Evolutionary conservation across 2,888 invertebrate genomes (phyloP).

Genomic region (Octonoba sinensis): DNA sequence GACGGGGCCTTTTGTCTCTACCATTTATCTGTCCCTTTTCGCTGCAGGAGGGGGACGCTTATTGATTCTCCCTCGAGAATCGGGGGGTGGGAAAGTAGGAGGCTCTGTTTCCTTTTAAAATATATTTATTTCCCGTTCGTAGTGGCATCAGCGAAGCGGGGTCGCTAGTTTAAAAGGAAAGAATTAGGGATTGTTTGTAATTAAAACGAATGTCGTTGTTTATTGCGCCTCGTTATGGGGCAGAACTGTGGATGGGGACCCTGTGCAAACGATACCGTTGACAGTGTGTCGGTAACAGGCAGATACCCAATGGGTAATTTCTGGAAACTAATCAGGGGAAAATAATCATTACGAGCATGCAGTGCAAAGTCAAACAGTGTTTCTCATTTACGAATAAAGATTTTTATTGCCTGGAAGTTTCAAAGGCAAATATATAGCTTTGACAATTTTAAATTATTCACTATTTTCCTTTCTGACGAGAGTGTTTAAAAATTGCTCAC

Average conservation of each 20-base stretch:
- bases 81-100: neutral
- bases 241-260: conserved; percentile 18
- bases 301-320: no score
- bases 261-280: conserved; percentile 30
- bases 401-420: no score
- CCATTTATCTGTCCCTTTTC: conserved; percentile 47
- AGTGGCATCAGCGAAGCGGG: conserved; percentile 1
- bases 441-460: no score
- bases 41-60: conserved; percentile 12
- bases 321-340: no score
- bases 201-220: conserved; percentile 62
- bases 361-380: no score
- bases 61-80: conserved; percentile 30
- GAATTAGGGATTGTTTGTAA: conserved; percentile 62
- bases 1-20: conserved; percentile 48
- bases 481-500: no score
- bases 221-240: conserved; percentile 47
- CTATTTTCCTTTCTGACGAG: no score
- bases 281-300: no score
- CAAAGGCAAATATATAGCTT: no score
- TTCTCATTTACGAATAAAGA: no score
- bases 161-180: conserved; percentile 45
- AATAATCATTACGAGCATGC: no score
- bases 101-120: conserved; percentile 34
- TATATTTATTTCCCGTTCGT: conserved; percentile 36